Percentiles rank a stretch among this genome's conserved stretches.
phyloP scores from a whole-genome alignment of 2,888 invertebrate genomes.

The Dascillus cervinus region DNA sequence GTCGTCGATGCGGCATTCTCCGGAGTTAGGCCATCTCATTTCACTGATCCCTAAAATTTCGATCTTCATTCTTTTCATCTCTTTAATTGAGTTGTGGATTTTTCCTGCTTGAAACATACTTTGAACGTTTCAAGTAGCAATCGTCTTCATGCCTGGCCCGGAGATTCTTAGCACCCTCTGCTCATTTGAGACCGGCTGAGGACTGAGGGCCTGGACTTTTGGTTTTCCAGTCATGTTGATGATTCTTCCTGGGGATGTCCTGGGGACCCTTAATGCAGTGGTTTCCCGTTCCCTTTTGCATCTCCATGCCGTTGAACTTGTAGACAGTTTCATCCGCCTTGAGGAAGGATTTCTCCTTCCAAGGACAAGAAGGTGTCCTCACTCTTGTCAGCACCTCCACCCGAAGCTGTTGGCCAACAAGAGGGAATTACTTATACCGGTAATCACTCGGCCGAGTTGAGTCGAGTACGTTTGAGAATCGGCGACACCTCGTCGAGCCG shows the following conservation, averaged over 20 bases:
- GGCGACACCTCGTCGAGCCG: too few relatives aligned
- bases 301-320: conserved; percentile 8
- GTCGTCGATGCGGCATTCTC: conserved; percentile 5
- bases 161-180: too few relatives aligned
- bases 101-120: conserved; percentile 8
- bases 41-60: too few relatives aligned
- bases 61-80: conserved; percentile 10
- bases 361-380: conserved; percentile 10
- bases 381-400: conserved; percentile 10
- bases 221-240: conserved; percentile 5
- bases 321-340: conserved; percentile 9
- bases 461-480: too few relatives aligned
- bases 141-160: too few relatives aligned
- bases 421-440: conserved; percentile 13
- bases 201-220: too few relatives aligned
- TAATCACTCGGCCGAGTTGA: conserved; percentile 3
- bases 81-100: conserved; percentile 5
- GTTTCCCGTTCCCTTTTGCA: conserved; percentile 11
- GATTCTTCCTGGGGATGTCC: conserved; percentile 8
- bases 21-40: conserved; percentile 10
- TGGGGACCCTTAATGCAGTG: conserved; percentile 10
- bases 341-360: conserved; percentile 9
- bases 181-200: too few relatives aligned
- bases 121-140: conserved; percentile 5
- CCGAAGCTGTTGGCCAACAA: conserved; percentile 14